These are phyloP conservation scores for Hyla sarda DNA, from an alignment of 2,113 vertebrate genomes.

Conservation along the genomic window DNA sequence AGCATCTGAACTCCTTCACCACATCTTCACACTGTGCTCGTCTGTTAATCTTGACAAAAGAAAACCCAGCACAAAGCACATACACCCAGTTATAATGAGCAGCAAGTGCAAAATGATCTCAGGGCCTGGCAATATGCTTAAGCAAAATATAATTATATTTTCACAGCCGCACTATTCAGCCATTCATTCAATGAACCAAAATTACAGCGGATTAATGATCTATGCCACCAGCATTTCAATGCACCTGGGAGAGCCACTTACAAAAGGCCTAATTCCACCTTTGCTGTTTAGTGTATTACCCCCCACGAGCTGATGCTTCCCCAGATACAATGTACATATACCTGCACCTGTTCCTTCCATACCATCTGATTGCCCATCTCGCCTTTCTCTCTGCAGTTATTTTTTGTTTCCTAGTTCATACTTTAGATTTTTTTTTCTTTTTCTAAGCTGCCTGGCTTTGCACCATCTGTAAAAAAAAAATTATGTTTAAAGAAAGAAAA, in stretches of 20 bases:
- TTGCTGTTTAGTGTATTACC: conserved; percentile 52
- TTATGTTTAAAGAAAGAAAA: background rate
- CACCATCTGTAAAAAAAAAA: background rate
- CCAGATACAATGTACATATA: conserved; percentile 41
- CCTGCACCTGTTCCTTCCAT: conserved; percentile 50
- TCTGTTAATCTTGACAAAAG: conserved; percentile 53
- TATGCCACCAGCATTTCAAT: conserved; percentile 55
- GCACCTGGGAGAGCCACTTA: conserved; percentile 52
- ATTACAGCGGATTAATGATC: conserved; percentile 56
- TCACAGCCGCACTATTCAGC: conserved; percentile 52
- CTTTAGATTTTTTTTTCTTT: background rate
- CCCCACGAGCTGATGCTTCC: conserved; percentile 47
- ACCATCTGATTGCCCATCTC: conserved; percentile 25
- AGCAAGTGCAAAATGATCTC: conserved; percentile 55
- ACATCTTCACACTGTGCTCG: conserved; percentile 43
- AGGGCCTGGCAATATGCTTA: conserved; percentile 46
- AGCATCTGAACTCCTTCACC: conserved; percentile 44
- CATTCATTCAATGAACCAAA: conserved; percentile 48
- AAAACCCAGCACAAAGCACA: conserved; percentile 48
- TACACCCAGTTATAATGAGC: conserved; percentile 45
- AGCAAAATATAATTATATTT: conserved; percentile 57
- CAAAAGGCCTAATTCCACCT: conserved; percentile 56
- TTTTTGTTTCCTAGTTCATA: background rate
- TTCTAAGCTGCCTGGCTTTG: background rate
- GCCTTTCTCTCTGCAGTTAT: background rate